phyloP scores from a whole-genome alignment of 2,797 vertebrate species.

The Aulostomus chinensis region DNA sequence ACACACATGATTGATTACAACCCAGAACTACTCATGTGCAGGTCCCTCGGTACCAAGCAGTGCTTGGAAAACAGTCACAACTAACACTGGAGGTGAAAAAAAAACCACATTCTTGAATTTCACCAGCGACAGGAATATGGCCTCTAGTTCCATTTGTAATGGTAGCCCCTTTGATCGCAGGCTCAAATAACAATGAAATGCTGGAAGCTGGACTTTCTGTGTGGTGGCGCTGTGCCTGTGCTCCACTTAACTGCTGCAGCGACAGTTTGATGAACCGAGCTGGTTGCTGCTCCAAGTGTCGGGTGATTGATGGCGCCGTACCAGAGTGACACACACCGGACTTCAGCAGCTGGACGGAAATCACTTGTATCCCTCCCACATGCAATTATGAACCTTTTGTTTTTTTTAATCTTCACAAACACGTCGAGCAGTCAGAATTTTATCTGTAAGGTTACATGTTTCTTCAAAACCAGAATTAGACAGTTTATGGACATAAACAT shows the following conservation, averaged over 20 bases:
- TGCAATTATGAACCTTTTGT: too few relatives aligned
- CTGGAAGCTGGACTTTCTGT: constrained; percentile 31
- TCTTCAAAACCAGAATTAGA: too few relatives aligned
- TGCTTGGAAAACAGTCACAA: constrained; percentile 42
- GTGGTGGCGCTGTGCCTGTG: constrained; percentile 2
- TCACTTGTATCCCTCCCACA: too few relatives aligned
- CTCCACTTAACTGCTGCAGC: constrained; percentile 35
- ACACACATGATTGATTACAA: constrained; percentile 61
- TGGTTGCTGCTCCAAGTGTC: constrained; percentile 44
- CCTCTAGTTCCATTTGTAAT: constrained; percentile 27
- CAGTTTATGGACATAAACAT: too few relatives aligned
- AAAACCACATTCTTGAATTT: constrained; percentile 44
- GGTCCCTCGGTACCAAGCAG: constrained; percentile 36
- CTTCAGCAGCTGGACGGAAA: too few relatives aligned
- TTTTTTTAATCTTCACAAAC: too few relatives aligned
- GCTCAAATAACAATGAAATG: constrained; percentile 58
- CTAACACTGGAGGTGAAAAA: constrained; percentile 22
- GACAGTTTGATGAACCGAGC: constrained; percentile 29
- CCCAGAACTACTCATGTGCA: constrained; percentile 47
- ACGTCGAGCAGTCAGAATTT: too few relatives aligned
- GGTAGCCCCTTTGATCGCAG: constrained; percentile 49
- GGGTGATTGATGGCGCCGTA: constrained; percentile 51
- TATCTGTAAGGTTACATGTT: too few relatives aligned
- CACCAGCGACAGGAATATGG: constrained; percentile 42
- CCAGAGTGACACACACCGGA: neutral